Percentiles rank a stretch among this genome's conserved stretches.
Conservation (phyloP, 2,888 invertebrate genomes). For the Meandrusa payeni region DNA sequence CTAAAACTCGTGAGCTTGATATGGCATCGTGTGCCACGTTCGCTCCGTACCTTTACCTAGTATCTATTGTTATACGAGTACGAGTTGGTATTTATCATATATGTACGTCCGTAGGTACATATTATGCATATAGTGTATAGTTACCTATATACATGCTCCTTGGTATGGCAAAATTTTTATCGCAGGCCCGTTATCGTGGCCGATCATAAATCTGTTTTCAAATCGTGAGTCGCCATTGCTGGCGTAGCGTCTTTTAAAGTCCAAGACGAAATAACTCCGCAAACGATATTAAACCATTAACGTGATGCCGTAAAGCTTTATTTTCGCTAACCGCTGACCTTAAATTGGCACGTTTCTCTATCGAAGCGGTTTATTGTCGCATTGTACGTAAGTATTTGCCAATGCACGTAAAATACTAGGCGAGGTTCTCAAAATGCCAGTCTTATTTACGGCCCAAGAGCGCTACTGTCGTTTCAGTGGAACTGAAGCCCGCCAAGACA, state of each 20-base stretch:
- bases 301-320: slow-evolving; percentile 54
- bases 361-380: slow-evolving; percentile 63
- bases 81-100: neutral
- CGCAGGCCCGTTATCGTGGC: slow-evolving; percentile 76
- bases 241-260: slow-evolving; percentile 50
- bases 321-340: slow-evolving; percentile 49
- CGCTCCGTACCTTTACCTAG: slow-evolving; percentile 17
- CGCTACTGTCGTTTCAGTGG: slow-evolving; percentile 28
- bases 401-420: slow-evolving; percentile 77
- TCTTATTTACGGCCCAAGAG: slow-evolving; percentile 69
- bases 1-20: slow-evolving; percentile 53
- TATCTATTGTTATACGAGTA: slow-evolving; percentile 6
- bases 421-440: slow-evolving; percentile 73
- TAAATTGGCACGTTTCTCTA: slow-evolving; percentile 58
- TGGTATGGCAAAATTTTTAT: slow-evolving; percentile 74
- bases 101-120: neutral
- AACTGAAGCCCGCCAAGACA: slow-evolving; percentile 27
- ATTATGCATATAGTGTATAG: slow-evolving; percentile 1
- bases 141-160: slow-evolving; percentile 41
- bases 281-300: slow-evolving; percentile 53
- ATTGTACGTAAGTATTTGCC: slow-evolving; percentile 78
- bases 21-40: slow-evolving; percentile 56
- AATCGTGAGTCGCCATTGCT: slow-evolving; percentile 73
- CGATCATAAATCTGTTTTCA: slow-evolving; percentile 80
- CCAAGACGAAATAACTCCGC: slow-evolving; percentile 32